Percentiles rank a stretch among this genome's conserved stretches.
phyloP scores from a whole-genome alignment of 2,797 vertebrate species.

The Acipenser transmontanus region DNA sequence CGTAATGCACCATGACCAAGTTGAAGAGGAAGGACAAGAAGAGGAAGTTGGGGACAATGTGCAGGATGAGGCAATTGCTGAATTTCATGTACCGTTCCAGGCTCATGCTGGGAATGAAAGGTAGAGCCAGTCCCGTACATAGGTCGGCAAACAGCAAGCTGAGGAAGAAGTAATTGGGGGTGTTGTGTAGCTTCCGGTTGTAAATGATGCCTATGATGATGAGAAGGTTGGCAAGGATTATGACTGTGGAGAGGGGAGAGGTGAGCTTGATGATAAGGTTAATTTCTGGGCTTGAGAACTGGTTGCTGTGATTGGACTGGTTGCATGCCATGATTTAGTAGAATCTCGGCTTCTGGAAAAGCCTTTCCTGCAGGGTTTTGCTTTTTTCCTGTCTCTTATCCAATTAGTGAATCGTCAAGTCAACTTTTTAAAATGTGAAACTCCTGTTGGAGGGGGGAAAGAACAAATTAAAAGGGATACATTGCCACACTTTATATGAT shows the following conservation, averaged over 20 bases:
- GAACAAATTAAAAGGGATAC: too few species aligned
- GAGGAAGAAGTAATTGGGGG: slow-evolving; percentile 80
- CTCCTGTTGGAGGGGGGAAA: neutral
- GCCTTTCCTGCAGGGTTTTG: neutral
- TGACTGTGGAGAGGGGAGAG: slow-evolving; percentile 64
- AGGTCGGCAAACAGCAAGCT: slow-evolving; percentile 76
- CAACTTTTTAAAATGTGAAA: neutral
- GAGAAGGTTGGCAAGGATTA: slow-evolving; percentile 75
- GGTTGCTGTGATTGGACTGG: slow-evolving; percentile 14
- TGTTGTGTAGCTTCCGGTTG: slow-evolving; percentile 73
- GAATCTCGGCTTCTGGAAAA: neutral
- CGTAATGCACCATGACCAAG: slow-evolving; percentile 79
- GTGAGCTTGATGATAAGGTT: slow-evolving; percentile 58
- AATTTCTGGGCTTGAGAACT: neutral
- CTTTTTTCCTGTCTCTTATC: slow-evolving; percentile 10
- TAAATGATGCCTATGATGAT: slow-evolving; percentile 72
- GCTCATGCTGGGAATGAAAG: slow-evolving; percentile 64
- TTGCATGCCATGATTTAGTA: slow-evolving; percentile 15
- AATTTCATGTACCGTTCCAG: slow-evolving; percentile 55
- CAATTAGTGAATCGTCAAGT: neutral
- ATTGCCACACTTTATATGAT: too few species aligned
- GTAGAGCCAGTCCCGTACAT: slow-evolving; percentile 70
- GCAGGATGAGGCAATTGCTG: slow-evolving; percentile 58
- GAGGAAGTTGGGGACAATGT: slow-evolving; percentile 78
- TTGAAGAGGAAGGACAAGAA: slow-evolving; percentile 82